Base-by-base conservation (phyloP, 2,113 vertebrate species). In the Nanorana parkeri region DNA sequence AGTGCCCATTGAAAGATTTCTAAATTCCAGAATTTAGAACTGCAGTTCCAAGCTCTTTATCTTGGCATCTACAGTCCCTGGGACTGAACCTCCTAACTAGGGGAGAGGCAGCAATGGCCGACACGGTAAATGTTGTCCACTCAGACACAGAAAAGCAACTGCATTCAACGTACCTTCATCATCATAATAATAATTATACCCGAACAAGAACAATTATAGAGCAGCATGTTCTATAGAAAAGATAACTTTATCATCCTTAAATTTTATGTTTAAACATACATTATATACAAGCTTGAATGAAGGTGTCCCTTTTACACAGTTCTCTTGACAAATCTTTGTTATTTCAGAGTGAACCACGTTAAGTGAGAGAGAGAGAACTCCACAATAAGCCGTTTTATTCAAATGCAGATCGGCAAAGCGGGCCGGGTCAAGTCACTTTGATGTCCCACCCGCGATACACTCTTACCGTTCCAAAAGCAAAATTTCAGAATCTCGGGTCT, bases 201-300 rank as follows among this genome's bases (percentile, higher is more conserved):
- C 41, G 10, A 10, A 47, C 41, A 47, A 47, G 41, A 47, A 47
- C 41, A 47, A 47, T 47, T 47, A 6, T 47, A 15, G 41, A 47
- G 41, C 41, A 47, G 11, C 51, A 61, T 75, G 21, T 74, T 29
- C 55, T 23, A 75, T 75, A 75, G 20, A 75, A 75, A 75, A 74
- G 71, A 74, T 74, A 74, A 60, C 72, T 60, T 74, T 58, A 75
- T 75, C 55, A 60, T 74, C 54, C 71, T 56, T 73, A 56, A 56
- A 73, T 28, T 47, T 13, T 55, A 55, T 36, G 55, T 55, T 36
- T 32, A 60, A 74, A 74, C 71, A 74, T 74, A 74, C 71, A 74
- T 4, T 41, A 75, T 28, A 21, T 75, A 75, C 55, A 75, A 28
- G 41, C 41, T 54, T 73, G 10, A 54, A 58, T 73, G 26, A 73